Evolutionary conservation across 1,140 invertebrate species (phyloP).

Genomic region (Leptinotarsa undecemlineata): DNA sequence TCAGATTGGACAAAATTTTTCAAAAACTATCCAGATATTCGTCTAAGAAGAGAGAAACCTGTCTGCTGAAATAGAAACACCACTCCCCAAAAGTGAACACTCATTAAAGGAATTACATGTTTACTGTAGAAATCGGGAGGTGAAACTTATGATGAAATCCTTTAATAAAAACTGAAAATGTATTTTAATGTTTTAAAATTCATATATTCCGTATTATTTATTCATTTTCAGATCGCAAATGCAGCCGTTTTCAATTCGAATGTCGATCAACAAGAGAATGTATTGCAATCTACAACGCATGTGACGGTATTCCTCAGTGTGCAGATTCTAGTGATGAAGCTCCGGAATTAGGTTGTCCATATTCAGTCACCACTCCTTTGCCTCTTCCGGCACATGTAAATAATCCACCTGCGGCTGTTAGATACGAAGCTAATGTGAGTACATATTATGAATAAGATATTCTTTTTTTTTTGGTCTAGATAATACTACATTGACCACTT

Average conservation of each 20-base stretch:
- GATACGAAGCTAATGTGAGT: constrained; percentile 36
- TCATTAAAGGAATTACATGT: no score
- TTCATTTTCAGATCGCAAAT: constrained; percentile 55
- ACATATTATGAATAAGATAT: no score
- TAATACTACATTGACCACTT: no score
- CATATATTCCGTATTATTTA: not conserved
- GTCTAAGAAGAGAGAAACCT: no score
- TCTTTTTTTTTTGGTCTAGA: no score
- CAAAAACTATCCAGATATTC: no score
- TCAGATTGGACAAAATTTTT: no score
- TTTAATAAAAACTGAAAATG: not conserved
- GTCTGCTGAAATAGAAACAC: no score
- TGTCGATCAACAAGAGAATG: constrained; percentile 86
- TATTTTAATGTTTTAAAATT: not conserved
- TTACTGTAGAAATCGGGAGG: no score
- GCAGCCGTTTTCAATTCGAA: constrained; percentile 84
- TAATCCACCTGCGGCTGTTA: constrained; percentile 12
- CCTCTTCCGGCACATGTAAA: constrained; percentile 20
- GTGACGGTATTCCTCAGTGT: constrained; percentile 93
- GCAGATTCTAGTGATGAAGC: constrained; percentile 89
- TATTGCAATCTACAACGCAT: constrained; percentile 94
- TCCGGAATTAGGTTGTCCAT: constrained; percentile 75
- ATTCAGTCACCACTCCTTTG: constrained; percentile 24
- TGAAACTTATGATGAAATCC: no score
- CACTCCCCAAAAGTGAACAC: no score